Evolutionary conservation across 2,888 invertebrate species (phyloP).

Genomic region (Mycalesis mineus): DNA sequence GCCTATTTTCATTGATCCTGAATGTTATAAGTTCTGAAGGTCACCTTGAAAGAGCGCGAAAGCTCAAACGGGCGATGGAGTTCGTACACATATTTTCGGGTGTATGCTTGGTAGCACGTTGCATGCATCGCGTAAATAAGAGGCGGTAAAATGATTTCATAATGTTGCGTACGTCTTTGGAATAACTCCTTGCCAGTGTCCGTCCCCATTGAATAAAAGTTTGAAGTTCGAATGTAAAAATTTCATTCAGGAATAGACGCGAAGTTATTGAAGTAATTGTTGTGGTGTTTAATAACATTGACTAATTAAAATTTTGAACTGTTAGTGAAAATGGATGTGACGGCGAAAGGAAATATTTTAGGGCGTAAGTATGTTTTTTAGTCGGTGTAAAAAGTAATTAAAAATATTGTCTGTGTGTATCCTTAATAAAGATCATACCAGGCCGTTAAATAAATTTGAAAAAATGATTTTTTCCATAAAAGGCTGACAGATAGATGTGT

Average conservation of each 20-base stretch:
- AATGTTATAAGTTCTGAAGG: conserved; percentile 51
- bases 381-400: no score
- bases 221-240: neutral
- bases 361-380: conserved; percentile 70
- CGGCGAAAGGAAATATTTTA: conserved; percentile 76
- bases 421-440: no score
- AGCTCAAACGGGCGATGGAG: conserved; percentile 46
- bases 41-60: conserved; percentile 69
- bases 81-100: conserved; percentile 30
- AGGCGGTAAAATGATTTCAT: conserved; percentile 32
- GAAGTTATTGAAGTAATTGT: neutral
- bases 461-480: no score
- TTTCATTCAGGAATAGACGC: neutral
- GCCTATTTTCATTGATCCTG: conserved; percentile 42
- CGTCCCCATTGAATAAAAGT: neutral
- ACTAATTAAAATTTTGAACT: neutral
- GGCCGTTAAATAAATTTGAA: no score
- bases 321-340: conserved; percentile 65
- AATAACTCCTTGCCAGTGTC: conserved; percentile 4
- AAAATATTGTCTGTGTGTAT: no score
- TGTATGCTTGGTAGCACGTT: conserved; percentile 33
- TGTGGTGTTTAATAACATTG: no score
- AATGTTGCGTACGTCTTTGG: conserved; percentile 31
- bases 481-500: no score
- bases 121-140: conserved; percentile 21